Evolutionary conservation across 92 coral and sea anemone genomes (phyloP), one percentile per base, ranked within the genome.

Genomic region (Bergia sp.): DNA sequence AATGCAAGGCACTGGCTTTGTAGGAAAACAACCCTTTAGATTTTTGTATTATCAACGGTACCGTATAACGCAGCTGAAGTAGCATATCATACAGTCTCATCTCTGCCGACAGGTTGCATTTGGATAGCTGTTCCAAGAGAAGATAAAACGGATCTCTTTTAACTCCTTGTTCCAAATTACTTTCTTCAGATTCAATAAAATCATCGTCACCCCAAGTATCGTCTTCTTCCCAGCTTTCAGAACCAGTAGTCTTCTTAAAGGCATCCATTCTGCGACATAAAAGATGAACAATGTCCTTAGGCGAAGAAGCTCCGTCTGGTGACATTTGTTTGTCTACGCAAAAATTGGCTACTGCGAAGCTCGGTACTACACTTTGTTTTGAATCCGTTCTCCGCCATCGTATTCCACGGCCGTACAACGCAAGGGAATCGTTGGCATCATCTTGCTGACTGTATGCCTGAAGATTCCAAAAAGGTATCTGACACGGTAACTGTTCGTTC

Each of bases 191-290:
- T 76, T 76, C 80, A 9, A 6, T 45, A 9, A 5, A 45, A 40
- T 40, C 80, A 36, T 76, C 55, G 44, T 41, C 44, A 36, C 80
- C 41, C 80, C 80, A 76, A 12, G 55, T 16, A 76, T 37, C 23
- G 3, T 41, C 80, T 15, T 76, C 80, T 40, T 76, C 80, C 80
- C 53, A 76, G 20, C 29, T 40, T 37, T 15, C 53, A 76, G 44
- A 12, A 41, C 53, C 29, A 76, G 15, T 18, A 40, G 12, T 76
- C 18, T 11, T 20, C 1, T 76, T 76, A 76, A 76, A 76, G 5
- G 80, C 80, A 18, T 40, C 45, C 45, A 76, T 76, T 76, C 80
- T 76, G 44, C 80, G 80, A 23, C 80, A 76, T 76, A 76, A 76
- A 45, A 76, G 53, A 76, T 76, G 44, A 7, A 39, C 80, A 41